These are phyloP conservation scores for Cassiopea andromeda DNA, from an alignment of 30 jellyfish, hydroid and myxozoan species.

Conservation along the genomic window DNA sequence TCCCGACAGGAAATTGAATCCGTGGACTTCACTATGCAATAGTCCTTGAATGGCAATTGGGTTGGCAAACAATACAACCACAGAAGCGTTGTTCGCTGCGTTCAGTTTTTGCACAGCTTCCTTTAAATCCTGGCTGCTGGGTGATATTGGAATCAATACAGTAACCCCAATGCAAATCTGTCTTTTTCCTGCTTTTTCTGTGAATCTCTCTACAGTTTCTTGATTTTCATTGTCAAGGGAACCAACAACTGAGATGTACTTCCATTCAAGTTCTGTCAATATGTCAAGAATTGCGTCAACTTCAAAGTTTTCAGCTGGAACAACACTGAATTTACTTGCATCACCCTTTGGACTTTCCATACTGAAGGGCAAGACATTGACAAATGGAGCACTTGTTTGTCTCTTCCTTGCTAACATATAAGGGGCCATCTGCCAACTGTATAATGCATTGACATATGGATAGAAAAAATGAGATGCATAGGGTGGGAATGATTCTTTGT, in stretches of 20 bases:
- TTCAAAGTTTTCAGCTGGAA: neutral
- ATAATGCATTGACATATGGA: neutral
- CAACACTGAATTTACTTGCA: neutral
- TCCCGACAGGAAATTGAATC: neutral
- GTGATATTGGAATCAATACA: neutral
- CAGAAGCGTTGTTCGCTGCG: neutral
- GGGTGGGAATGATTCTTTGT: neutral
- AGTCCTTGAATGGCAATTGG: neutral
- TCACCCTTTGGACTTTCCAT: neutral
- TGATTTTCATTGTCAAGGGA: neutral
- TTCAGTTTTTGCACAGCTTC: neutral
- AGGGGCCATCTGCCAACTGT: neutral
- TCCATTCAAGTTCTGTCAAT: slow-evolving; percentile 4
- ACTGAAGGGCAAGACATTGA: neutral
- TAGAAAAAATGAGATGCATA: neutral
- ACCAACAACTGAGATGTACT: neutral
- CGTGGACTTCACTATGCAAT: neutral
- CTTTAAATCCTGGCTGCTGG: neutral
- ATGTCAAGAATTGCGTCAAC: slow-evolving; percentile 1
- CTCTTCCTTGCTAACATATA: neutral
- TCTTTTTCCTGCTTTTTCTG: neutral
- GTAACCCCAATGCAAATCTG: neutral
- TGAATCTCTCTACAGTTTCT: neutral
- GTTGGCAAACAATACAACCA: neutral
- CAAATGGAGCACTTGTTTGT: slow-evolving; percentile 7